Evolutionary conservation across 2,113 vertebrate genomes (phyloP).

Genomic region (Centrocercus urophasianus): DNA sequence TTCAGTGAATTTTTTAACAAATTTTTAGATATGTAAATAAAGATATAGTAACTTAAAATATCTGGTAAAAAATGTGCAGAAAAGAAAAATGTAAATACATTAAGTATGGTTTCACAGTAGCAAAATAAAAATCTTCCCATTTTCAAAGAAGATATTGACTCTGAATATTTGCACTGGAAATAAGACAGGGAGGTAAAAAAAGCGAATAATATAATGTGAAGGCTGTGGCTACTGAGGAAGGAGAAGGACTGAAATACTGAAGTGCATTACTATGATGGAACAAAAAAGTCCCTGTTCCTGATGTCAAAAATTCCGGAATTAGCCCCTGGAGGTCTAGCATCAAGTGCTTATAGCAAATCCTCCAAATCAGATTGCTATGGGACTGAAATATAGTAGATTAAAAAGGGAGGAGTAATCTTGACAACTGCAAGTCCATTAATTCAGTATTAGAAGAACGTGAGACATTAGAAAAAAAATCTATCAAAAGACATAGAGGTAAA

Average conservation of each 20-base stretch:
- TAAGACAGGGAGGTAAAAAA: not conserved
- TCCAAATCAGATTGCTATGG: not conserved
- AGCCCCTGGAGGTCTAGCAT: not conserved
- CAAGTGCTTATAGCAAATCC: not conserved
- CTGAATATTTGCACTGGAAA: not conserved
- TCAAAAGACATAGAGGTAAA: not conserved
- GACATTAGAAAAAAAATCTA: not conserved
- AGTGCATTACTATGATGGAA: not conserved
- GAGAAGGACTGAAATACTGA: not conserved
- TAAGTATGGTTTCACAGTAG: not conserved
- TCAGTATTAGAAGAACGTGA: not conserved
- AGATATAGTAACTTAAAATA: not conserved
- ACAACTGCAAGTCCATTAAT: not conserved
- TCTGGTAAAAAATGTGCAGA: not conserved
- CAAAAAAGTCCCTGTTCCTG: not conserved
- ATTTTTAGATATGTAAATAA: not conserved
- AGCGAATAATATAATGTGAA: not conserved
- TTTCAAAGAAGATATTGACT: not conserved
- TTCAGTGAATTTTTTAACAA: not conserved
- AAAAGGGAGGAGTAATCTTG: not conserved
- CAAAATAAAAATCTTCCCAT: not conserved
- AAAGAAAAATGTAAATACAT: not conserved
- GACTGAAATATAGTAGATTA: not conserved
- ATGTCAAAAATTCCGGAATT: not conserved
- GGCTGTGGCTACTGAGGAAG: not conserved